Percentiles rank a stretch among this genome's conserved stretches.
Evolutionary conservation across 1,140 invertebrate genomes (phyloP).

Genomic region (Schlechtendalia chinensis): DNA sequence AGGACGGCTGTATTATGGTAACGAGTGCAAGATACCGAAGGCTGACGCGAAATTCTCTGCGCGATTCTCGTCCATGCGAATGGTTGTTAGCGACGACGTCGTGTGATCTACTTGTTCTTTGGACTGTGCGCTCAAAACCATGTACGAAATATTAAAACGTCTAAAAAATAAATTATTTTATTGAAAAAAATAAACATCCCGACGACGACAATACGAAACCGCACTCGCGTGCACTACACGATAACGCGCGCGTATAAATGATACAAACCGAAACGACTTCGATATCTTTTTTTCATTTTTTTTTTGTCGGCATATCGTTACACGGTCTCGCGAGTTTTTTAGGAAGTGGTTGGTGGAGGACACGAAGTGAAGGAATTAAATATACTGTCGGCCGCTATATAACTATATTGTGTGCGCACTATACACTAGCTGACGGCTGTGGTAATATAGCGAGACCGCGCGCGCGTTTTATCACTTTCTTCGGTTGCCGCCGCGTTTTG

Average conservation of each 20-base stretch:
- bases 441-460: not conserved
- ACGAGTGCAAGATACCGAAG: too few species aligned
- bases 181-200: not conserved
- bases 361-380: conserved; percentile 2
- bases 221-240: not conserved
- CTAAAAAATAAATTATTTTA: not conserved
- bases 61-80: not conserved
- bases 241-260: not conserved
- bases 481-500: not conserved
- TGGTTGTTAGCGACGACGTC: too few species aligned
- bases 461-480: conserved; percentile 24
- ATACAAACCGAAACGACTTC: not conserved
- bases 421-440: conserved; percentile 2
- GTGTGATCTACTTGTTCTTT: too few species aligned
- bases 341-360: not conserved
- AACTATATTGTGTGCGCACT: not conserved
- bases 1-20: too few species aligned
- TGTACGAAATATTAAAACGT: not conserved
- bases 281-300: too few species aligned
- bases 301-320: conserved; percentile 3
- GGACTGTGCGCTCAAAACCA: too few species aligned
- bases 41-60: not conserved
- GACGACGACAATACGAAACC: not conserved
- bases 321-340: too few species aligned
- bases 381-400: not conserved